Evolutionary conservation across 2,797 vertebrate genomes (phyloP).

Genomic region (Tympanoctomys barrerae): DNA sequence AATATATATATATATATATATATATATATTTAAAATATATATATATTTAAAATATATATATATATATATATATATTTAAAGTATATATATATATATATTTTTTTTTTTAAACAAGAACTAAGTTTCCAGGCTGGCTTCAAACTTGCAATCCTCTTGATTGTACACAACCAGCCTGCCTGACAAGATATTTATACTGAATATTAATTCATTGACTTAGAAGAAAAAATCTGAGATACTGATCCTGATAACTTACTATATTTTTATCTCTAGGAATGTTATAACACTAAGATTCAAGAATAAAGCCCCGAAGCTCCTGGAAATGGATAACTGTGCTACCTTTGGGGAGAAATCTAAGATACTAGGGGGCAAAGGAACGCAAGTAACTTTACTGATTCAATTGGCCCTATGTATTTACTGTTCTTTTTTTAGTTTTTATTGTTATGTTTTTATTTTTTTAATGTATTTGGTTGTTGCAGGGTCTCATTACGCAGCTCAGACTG

Average conservation of each 20-base stretch:
- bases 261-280: not conserved
- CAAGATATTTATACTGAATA: slow-evolving; percentile 12
- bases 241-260: not conserved
- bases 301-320: slow-evolving; percentile 40
- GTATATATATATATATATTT: too few relatives aligned
- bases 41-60: too few relatives aligned
- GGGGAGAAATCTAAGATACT: slow-evolving; percentile 21
- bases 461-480: too few relatives aligned
- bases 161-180: not conserved
- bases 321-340: slow-evolving; percentile 23
- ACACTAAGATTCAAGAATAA: slow-evolving; percentile 38
- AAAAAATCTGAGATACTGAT: not conserved
- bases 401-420: not conserved
- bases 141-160: not conserved
- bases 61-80: too few relatives aligned
- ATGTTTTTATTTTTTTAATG: too few relatives aligned
- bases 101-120: not conserved
- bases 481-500: too few relatives aligned
- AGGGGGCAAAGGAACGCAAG: not conserved
- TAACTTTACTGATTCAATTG: slow-evolving; percentile 32
- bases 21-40: too few relatives aligned
- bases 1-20: too few relatives aligned
- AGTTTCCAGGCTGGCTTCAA: not conserved
- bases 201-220: not conserved
- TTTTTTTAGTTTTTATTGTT: not conserved